Conservation (phyloP, 2,113 vertebrate genomes). For the Erythrocercus mccallii region DNA sequence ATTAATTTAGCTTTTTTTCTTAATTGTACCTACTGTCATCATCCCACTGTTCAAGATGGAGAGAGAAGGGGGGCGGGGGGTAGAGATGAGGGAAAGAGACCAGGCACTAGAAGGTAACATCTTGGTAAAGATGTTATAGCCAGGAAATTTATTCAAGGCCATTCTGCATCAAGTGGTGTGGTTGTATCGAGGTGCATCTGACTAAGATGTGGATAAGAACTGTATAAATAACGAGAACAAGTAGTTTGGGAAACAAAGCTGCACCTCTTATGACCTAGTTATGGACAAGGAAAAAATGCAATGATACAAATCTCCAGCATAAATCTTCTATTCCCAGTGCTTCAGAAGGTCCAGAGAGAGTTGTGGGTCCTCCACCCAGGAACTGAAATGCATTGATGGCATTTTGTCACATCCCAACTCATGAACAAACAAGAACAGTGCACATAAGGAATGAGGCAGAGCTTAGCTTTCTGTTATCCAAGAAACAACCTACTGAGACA, state of each 20-base stretch:
- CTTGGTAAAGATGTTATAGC: neutral
- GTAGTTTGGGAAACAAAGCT: neutral
- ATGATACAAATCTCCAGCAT: neutral
- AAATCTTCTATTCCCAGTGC: neutral
- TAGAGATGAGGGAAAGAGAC: neutral
- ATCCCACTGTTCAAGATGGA: neutral
- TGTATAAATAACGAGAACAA: neutral
- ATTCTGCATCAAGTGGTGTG: neutral
- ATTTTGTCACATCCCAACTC: neutral
- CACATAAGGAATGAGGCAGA: neutral
- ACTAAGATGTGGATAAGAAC: neutral
- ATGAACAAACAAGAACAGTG: neutral
- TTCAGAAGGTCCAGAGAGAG: neutral
- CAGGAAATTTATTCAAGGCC: neutral
- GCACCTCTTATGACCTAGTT: neutral
- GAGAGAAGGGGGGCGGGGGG: neutral
- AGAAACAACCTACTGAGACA: neutral
- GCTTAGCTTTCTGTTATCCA: neutral
- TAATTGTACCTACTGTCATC: neutral
- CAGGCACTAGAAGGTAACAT: neutral
- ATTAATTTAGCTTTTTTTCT: neutral
- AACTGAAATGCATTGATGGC: neutral
- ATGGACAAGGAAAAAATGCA: neutral
- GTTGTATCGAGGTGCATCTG: rapidly evolving
- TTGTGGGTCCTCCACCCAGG: neutral